These are phyloP conservation scores for Vidua macroura DNA, from an alignment of 2,113 vertebrate genomes.

Conservation along the genomic window DNA sequence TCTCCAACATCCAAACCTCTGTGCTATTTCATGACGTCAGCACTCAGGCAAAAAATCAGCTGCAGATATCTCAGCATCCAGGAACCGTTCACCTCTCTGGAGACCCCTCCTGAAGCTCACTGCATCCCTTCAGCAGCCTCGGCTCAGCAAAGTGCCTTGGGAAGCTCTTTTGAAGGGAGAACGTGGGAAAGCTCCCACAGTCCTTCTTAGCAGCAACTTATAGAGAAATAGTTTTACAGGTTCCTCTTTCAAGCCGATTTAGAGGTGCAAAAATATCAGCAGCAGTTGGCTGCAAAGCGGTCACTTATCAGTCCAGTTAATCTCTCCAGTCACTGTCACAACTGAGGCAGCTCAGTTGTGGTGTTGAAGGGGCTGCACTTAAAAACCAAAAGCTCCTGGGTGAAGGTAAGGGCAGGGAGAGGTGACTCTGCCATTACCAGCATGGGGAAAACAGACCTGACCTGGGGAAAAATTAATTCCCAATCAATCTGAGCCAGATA, in stretches of 20 bases:
- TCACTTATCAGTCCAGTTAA: neutral
- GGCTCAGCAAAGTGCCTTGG: neutral
- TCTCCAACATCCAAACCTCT: accelerated
- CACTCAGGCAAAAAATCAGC: accelerated
- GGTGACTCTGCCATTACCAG: neutral
- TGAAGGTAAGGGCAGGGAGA: neutral
- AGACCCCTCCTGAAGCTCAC: neutral
- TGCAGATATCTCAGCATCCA: neutral
- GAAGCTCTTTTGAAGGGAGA: neutral
- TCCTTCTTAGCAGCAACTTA: neutral
- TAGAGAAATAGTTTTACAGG: neutral
- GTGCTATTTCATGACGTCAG: neutral
- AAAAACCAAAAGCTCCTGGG: neutral
- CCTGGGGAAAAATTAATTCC: neutral
- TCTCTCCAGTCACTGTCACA: neutral
- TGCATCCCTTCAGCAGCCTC: neutral
- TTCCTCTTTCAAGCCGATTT: neutral
- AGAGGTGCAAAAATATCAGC: neutral
- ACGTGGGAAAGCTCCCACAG: neutral
- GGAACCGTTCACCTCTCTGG: accelerated
- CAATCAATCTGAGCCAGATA: neutral
- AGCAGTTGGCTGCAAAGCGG: neutral
- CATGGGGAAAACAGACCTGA: neutral
- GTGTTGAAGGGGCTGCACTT: accelerated
- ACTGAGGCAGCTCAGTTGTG: neutral